Percentiles rank a stretch among this genome's conserved stretches.
These are phyloP conservation scores for Melanotaenia pygmaea DNA, from an alignment of 2,797 vertebrate genomes.

Conservation along the genomic window DNA sequence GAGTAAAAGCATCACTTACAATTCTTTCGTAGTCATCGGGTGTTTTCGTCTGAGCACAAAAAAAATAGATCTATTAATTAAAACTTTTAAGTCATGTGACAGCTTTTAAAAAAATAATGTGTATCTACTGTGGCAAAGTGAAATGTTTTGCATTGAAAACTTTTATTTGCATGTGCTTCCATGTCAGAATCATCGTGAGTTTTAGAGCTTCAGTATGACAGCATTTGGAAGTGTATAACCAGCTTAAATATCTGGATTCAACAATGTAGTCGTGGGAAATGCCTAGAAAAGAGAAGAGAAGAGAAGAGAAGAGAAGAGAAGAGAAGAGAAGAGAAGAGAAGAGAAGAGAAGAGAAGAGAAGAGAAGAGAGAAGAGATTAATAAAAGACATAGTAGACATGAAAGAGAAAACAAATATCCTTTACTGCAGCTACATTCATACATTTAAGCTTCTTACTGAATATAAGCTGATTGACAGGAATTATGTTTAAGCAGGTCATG, in stretches of 20 bases:
- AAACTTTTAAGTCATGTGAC: background rate
- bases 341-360: background rate
- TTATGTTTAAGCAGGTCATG: conserved; percentile 54
- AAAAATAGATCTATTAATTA: conserved; percentile 7
- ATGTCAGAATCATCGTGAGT: background rate
- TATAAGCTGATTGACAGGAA: conserved; percentile 68
- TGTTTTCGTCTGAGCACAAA: conserved; percentile 86
- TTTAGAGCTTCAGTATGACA: background rate
- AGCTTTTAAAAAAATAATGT: background rate
- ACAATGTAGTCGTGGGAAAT: conserved; percentile 47
- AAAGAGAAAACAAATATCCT: conserved; percentile 6
- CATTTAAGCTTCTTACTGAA: conserved; percentile 73
- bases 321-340: background rate
- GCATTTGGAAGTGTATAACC: background rate
- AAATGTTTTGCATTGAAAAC: background rate
- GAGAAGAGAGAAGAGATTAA: conserved; percentile 13
- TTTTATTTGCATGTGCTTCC: background rate
- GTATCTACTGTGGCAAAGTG: background rate
- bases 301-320: background rate
- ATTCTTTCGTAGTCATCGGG: conserved; percentile 89
- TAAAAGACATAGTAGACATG: conserved; percentile 23
- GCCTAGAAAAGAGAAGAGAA: conserved; percentile 46
- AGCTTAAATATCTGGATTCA: conserved; percentile 33
- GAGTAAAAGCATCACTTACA: conserved; percentile 78
- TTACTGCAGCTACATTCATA: conserved; percentile 36